phyloP scores from a whole-genome alignment of 2,888 invertebrate genomes.

The Tineola bisselliella region DNA sequence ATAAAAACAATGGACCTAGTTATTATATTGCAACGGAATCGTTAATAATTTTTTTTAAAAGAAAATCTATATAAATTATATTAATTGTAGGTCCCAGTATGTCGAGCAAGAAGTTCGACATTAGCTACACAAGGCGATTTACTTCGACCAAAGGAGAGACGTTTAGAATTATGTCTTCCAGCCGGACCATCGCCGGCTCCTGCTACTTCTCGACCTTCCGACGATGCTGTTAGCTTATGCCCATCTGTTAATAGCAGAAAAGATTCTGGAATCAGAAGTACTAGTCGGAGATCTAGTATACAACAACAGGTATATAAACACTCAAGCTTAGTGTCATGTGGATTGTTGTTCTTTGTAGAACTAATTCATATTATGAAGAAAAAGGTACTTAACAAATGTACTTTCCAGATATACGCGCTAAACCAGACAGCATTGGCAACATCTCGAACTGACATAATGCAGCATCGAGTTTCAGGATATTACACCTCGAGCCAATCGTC shows the following conservation, averaged over 20 bases:
- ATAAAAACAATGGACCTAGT: too few relatives aligned
- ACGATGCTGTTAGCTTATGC: slow-evolving; percentile 77
- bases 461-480: slow-evolving; percentile 87
- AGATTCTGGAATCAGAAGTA: slow-evolving; percentile 88
- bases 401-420: slow-evolving; percentile 69
- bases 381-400: not conserved
- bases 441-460: slow-evolving; percentile 77
- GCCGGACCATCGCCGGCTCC: slow-evolving; percentile 36
- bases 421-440: slow-evolving; percentile 68
- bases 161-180: slow-evolving; percentile 49
- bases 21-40: too few relatives aligned
- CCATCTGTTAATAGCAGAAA: slow-evolving; percentile 85
- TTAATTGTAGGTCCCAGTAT: slow-evolving; percentile 41
- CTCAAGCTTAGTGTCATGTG: too few relatives aligned
- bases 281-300: slow-evolving; percentile 85
- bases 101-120: slow-evolving; percentile 59
- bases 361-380: too few relatives aligned
- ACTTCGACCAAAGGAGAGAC: slow-evolving; percentile 44
- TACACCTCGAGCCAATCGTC: slow-evolving; percentile 87
- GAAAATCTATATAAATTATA: not conserved
- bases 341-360: too few relatives aligned
- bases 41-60: too few relatives aligned
- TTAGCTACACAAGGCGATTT: slow-evolving; percentile 52
- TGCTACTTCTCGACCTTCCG: slow-evolving; percentile 31
- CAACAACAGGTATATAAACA: slow-evolving; percentile 86